Base-by-base conservation (phyloP, 1,140 invertebrate genomes). In the Andrena cerasifolii region DNA sequence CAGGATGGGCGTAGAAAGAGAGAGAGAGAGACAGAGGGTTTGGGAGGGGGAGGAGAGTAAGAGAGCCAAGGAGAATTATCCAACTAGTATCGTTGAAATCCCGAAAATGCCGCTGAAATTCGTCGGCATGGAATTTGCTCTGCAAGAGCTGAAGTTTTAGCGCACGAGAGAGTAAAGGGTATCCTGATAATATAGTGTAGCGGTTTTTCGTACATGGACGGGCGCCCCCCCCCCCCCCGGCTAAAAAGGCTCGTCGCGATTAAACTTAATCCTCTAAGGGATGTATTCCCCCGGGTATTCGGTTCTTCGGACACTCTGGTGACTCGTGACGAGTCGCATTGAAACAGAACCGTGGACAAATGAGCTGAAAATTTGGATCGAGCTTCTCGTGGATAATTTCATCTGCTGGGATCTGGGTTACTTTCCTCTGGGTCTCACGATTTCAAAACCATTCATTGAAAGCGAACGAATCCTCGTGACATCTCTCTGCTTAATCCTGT, bases 101-200 rank as follows among this genome's bases (percentile, higher is more conserved):
- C 80, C 65, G 76, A 79, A 82, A 83, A 83, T 83, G 75, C 75
- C 58, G 63, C 28, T 31, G 80, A 67, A 83, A 84, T 79, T 79
- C 65, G 47, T 24, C 47, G 56, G 67, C 47, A 28, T 36, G 61
- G 66, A 73, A 82, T 83, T 56, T 67, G 58, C 31, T 40, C 49
- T n/a, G 6, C 63, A 36, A 47, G 47, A 31, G 24, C 49, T 24
- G 40, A 77, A 83, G 62, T 82, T 83, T 82, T 71, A 58, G 72
- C 49, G 40, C 43, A 51, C 56, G 67, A 49, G 62, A 49, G 62
- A 81, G 80, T 82, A 82, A 82, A 40, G 74, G 67, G 63, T 61
- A 61, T 67, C 54, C 54, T 79, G 73, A 71, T 78, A 81, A 81
- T 62, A 26, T n/a, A 36, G 10, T 26, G 66, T 36, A 6, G 49